phyloP scores from a whole-genome alignment of 2,888 invertebrate genomes.

The Pristionchus maxplancki region DNA sequence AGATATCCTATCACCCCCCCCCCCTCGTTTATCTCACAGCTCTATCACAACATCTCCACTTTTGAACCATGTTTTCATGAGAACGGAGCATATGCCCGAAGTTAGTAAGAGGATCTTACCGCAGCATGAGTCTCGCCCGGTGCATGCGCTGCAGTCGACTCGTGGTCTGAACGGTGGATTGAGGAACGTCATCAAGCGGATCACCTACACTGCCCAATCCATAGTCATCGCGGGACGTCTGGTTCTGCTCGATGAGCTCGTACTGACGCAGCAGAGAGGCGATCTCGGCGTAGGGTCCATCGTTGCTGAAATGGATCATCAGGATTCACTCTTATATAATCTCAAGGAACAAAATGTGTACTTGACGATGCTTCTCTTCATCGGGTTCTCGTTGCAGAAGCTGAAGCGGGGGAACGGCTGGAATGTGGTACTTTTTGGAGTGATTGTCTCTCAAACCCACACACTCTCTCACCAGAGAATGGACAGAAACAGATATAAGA shows the following conservation, averaged over 20 bases:
- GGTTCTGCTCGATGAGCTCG: neutral
- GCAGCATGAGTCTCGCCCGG: neutral
- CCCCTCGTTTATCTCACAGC: too few relatives aligned
- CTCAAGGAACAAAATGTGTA: neutral
- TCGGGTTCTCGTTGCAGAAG: conserved; percentile 48
- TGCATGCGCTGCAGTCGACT: neutral
- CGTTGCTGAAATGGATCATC: neutral
- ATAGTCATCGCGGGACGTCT: neutral
- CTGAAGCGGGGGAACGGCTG: conserved; percentile 31
- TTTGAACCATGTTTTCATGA: too few relatives aligned
- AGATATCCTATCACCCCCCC: neutral
- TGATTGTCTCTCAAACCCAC: too few relatives aligned
- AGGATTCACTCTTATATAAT: too few relatives aligned
- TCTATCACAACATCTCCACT: too few relatives aligned
- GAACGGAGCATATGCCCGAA: too few relatives aligned
- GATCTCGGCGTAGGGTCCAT: conserved; percentile 3
- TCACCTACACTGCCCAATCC: neutral
- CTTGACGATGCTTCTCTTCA: conserved; percentile 32
- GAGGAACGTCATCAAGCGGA: neutral
- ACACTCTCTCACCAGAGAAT: too few relatives aligned
- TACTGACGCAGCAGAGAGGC: neutral
- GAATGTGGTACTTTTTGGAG: neutral
- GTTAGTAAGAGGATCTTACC: neutral
- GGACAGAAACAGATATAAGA: neutral
- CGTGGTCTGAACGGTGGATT: neutral